Base-by-base conservation (phyloP, 2,113 vertebrate genomes). In the Equus przewalskii region DNA sequence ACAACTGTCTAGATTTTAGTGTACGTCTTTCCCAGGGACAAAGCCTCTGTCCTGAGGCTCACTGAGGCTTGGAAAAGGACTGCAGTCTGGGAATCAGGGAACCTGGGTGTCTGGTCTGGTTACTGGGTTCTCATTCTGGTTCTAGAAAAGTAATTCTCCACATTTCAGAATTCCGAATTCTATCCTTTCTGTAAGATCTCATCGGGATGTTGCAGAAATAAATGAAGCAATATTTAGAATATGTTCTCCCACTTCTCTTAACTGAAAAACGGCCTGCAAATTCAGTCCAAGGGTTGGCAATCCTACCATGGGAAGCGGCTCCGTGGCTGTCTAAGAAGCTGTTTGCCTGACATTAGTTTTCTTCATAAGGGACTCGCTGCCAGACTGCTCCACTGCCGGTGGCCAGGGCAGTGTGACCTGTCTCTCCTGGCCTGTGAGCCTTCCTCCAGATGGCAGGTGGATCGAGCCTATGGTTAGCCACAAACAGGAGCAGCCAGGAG, bases 141-240 rank as follows among this genome's bases (percentile, higher is more conserved):
- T 92, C 58, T 90, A 70, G 41, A 41, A 95, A 60, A 93, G 46
- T n/a, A 69, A 67, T 86, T 87, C 24, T 65, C 54, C 21, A 80
- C 5, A 70, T 87, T 94, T 90, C 6, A 44, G 22, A 88, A 78
- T 14, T 65, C 26, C 64, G 56, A 80, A 90, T 81, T 67, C 8
- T 13, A 78, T 22, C 41, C 51, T 79, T 96, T 88, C 58, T 30
- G 30, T 3, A 75, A 11, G 54, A 78, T 28, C 6, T 76, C 33
- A 80, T 46, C 21, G 56, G 44, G 54, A 79, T 54, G 22, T 84
- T 69, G 36, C 28, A 78, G 18, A 83, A 73, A 60, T 54, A 92
- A 83, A 51, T 75, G 33, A 86, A 64, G 33, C 82, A 80, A 90
- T 54, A 56, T 58, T 92, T 12, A 76, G 26, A 64, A 82, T 2